A percentile compares a stretch with the other conserved stretches of the same genome.
Conservation (phyloP, 2,888 invertebrate species). For the Amblyjoppa proteus region DNA sequence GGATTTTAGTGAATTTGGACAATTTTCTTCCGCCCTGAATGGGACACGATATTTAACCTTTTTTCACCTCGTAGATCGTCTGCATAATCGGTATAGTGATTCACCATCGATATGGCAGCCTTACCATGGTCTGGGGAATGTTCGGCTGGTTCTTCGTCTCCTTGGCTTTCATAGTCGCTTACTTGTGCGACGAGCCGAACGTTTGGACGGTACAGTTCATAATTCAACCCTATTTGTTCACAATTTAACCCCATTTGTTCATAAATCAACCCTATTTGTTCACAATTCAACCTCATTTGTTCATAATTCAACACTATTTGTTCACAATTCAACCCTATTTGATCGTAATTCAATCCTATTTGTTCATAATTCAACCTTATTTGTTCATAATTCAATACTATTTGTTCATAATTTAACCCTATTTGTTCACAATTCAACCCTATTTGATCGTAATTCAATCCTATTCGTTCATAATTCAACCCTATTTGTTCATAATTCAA, state of each 20-base stretch:
- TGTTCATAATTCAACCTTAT: background rate
- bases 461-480: background rate
- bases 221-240: background rate
- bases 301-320: background rate
- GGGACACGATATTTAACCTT: background rate
- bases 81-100: slow-evolving; percentile 59
- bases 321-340: background rate
- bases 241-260: background rate
- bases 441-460: no score
- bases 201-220: slow-evolving; percentile 66
- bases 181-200: slow-evolving; percentile 68
- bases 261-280: background rate
- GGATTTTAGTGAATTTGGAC: background rate
- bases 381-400: background rate
- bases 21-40: slow-evolving; percentile 12
- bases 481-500: background rate
- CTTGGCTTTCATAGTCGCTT: slow-evolving; percentile 63
- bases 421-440: background rate
- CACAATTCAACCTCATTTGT: background rate
- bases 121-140: slow-evolving; percentile 57
- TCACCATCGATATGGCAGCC: slow-evolving; percentile 16
- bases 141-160: slow-evolving; percentile 71
- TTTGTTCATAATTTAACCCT: background rate
- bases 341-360: background rate
- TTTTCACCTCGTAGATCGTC: slow-evolving; percentile 44